Evolutionary conservation across 2,797 vertebrate genomes (phyloP), one percentile per base, ranked within the genome.

Genomic region (Lates japonicus): DNA sequence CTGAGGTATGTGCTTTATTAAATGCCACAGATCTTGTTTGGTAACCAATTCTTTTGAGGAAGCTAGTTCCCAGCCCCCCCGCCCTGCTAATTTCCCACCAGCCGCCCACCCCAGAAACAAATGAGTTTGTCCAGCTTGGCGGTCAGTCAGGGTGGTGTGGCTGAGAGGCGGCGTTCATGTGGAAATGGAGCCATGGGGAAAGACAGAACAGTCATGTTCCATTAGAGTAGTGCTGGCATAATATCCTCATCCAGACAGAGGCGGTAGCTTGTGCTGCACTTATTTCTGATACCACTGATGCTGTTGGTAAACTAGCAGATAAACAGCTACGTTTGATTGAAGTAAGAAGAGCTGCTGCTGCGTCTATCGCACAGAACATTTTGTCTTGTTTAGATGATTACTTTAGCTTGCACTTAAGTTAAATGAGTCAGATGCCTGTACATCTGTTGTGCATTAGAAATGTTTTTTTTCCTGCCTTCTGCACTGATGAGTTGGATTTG

Each of bases 141-240:
- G 49, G 83, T 69, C 82, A 61, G 68, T 84, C 70, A 63, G 73
- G 42, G 67, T 81, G 85, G 79, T 70, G 81, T 84, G 69, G 58
- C 81, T 76, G 74, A 82, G 72, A 70, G 51, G 68, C 83, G 58
- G 82, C 65, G 14, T 86, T 89, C 74, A 86, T 83, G 78, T 41
- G 62, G 80, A 88, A 89, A 84, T 72, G 49, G 76, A 89, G 90
- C 90, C 85, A 83, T 17, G 20, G 80, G 88, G 88, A 82, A 68
- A 87, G 81, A 88, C 80, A 73, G 70, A 86, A 60, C 72, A 74
- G 88, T 91, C 87, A 63, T 84, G 80, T 92, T 92, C 80, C 75
- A 87, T 91, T 89, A 88, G 77, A 88, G 65, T 41, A 74, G 73
- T 44, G 37, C 85, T 78, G 80, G 62, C 84, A 77, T 82, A 64